Evolutionary conservation across 2,888 invertebrate species (phyloP).

Genomic region (Buathra laborator): DNA sequence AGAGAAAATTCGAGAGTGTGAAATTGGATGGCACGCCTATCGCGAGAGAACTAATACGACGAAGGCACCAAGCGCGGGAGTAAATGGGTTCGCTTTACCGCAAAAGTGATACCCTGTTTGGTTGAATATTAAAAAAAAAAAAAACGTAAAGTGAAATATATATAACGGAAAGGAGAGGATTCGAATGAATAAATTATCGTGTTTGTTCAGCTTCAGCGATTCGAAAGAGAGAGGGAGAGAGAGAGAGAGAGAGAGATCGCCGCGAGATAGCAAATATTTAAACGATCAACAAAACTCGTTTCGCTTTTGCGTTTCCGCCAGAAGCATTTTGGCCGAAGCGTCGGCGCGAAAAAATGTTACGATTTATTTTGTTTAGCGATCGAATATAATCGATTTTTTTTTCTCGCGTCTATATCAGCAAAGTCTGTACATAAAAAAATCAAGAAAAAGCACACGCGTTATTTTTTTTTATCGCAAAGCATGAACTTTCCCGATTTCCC

Average conservation of each 20-base stretch:
- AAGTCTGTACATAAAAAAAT: neutral
- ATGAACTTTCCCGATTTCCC: constrained; percentile 33
- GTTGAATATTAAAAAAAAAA: constrained; percentile 12
- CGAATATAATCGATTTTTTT: neutral
- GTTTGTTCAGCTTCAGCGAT: constrained; percentile 30
- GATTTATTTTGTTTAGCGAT: constrained; percentile 12
- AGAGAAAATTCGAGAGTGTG: constrained; percentile 65
- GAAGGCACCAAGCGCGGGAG: constrained; percentile 9
- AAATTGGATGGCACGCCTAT: constrained; percentile 65
- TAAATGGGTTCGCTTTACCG: constrained; percentile 52
- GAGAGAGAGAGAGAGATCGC: constrained; percentile 7
- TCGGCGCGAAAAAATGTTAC: neutral
- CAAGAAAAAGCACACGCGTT: constrained; percentile 1
- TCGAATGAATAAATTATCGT: constrained; percentile 37
- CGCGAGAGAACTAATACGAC: constrained; percentile 57
- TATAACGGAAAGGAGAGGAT: neutral
- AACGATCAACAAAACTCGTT: constrained; percentile 21
- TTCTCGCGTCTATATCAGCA: neutral
- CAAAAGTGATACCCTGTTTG: constrained; percentile 39
- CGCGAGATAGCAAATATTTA: constrained; percentile 32
- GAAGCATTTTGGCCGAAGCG: constrained; percentile 1
- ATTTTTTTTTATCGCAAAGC: constrained; percentile 42
- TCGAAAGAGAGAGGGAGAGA: constrained; percentile 4
- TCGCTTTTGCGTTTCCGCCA: neutral
- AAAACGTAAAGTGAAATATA: neutral